These are phyloP conservation scores for Rhingia campestris DNA, from an alignment of 2,888 invertebrate species.

Conservation along the genomic window DNA sequence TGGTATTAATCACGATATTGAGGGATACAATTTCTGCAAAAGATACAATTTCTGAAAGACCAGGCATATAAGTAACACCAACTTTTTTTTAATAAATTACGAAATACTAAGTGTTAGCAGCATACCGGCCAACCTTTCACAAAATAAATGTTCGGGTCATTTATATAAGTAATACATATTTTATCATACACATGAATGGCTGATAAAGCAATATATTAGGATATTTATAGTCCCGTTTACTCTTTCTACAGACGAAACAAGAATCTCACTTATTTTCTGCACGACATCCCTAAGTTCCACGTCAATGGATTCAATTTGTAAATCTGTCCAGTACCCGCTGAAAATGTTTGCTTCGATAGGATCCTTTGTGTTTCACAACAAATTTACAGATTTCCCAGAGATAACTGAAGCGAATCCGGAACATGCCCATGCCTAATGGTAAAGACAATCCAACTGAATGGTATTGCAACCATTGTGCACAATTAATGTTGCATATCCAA, in stretches of 20 bases:
- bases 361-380: background rate
- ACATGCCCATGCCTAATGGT: conserved; percentile 2
- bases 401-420: conserved; percentile 23
- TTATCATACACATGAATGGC: too few relatives aligned
- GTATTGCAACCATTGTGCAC: conserved; percentile 21
- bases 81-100: too few relatives aligned
- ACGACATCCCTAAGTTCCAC: conserved; percentile 29
- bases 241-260: background rate
- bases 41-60: too few relatives aligned
- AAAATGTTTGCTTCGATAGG: background rate
- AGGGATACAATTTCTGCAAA: too few relatives aligned
- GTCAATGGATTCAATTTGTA: background rate
- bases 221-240: too few relatives aligned
- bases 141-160: too few relatives aligned
- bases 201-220: too few relatives aligned
- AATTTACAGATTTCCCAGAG: background rate
- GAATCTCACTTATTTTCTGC: conserved; percentile 11
- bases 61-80: too few relatives aligned
- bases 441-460: conserved; percentile 3
- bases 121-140: too few relatives aligned
- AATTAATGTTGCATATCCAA: conserved; percentile 24
- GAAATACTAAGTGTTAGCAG: too few relatives aligned
- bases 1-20: too few relatives aligned
- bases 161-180: too few relatives aligned
- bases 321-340: background rate